These are phyloP conservation scores for Amblyopsis hoosieri DNA, from an alignment of 2,797 vertebrate species.

Conservation along the genomic window DNA sequence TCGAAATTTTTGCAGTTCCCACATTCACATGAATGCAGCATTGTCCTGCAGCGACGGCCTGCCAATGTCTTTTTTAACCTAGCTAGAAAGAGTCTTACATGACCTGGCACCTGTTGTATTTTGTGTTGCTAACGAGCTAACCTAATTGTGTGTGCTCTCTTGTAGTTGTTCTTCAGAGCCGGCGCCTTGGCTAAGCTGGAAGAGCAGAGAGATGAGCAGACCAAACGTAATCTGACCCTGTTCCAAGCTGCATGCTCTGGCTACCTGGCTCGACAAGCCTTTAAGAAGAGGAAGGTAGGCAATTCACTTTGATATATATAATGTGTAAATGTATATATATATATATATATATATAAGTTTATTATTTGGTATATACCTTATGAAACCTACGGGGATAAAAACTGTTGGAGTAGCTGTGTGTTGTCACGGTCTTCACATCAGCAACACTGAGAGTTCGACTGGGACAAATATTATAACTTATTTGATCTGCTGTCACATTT, in stretches of 20 bases:
- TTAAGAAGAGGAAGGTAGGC: conserved; percentile 97
- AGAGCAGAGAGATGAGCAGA: conserved; percentile 94
- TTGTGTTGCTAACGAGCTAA: conserved; percentile 23
- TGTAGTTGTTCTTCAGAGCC: conserved; percentile 95
- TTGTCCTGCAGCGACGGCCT: conserved; percentile 9
- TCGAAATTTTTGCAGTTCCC: too few species aligned
- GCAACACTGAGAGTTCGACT: conserved; percentile 17
- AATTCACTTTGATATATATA: background rate
- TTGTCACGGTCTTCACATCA: conserved; percentile 8
- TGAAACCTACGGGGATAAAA: background rate
- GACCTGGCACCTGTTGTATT: conserved; percentile 16
- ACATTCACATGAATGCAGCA: too few species aligned
- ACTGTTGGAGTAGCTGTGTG: conserved; percentile 6
- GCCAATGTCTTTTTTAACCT: conserved; percentile 20
- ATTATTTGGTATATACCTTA: background rate
- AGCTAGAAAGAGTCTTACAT: conserved; percentile 29
- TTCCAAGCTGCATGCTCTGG: conserved; percentile 93
- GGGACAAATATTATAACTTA: conserved; percentile 41
- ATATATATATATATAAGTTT: background rate
- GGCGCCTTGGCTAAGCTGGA: conserved; percentile 91
- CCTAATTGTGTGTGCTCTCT: conserved; percentile 21
- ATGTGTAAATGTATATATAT: background rate
- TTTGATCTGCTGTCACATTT: conserved; percentile 35
- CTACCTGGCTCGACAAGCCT: conserved; percentile 92
- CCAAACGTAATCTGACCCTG: conserved; percentile 88